Evolutionary conservation across 2,888 invertebrate species (phyloP), one percentile per base, ranked within the genome.

Genomic region (Dichetophora obliterata): DNA sequence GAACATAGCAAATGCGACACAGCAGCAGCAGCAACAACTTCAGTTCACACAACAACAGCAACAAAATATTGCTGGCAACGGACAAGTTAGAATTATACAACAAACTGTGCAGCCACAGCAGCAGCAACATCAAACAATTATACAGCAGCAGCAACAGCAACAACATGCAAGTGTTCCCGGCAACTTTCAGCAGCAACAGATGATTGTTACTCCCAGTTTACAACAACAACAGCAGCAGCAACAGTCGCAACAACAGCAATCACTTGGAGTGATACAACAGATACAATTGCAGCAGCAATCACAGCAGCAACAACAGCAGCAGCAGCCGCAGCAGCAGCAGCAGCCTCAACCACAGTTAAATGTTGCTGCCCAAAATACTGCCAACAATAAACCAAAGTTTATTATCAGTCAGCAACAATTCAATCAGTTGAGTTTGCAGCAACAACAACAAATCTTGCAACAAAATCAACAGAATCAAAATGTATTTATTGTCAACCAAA

Each of bases 381-480:
- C 66, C 31, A 75, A 79, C 14, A 81, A 82, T 69, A 87, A 88
- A 74, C 83, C 82, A 79, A 87, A 90, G 83, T 87, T 90, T 80
- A 86, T 92, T 52, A 91, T 92, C 86, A 92, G 90, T 72, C 92
- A 92, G 61, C 92, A 92, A 81, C 92, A 92, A 81, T 91, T 92
- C 81, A 92, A 92, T 85, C 92, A 92, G 82, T 90, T 92, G 65
- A 92, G 92, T 24, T 91, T 91, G 61, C 93, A 93, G 82, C 90
- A 91, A 77, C 90, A 90, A 76, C 89, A 89, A 71, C 89, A 90
- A 78, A 88, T 89, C 77, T 80, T 90, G 50, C 88, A 89, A 4
- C 89, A 90, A 79, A 88, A 88, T 81, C 90, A 89, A 75, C 88
- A 89, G 79, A 89, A 89, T 81, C 89, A 91, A 81, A 89, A 88